Base-by-base conservation (phyloP, 1,140 invertebrate species). In the Cyclargus thomasi region DNA sequence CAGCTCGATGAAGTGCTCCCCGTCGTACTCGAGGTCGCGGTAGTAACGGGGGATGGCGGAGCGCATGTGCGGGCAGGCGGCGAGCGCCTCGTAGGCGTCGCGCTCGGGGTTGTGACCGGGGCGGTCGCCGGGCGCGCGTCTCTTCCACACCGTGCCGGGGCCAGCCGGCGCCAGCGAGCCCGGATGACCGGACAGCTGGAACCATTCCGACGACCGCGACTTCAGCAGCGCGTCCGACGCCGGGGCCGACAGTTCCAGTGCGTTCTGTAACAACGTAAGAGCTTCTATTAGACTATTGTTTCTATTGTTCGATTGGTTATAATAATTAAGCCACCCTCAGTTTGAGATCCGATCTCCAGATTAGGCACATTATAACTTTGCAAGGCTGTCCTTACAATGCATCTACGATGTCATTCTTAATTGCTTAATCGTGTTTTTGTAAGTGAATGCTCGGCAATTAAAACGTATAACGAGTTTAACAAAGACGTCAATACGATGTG, bases 121-220 rank as follows among this genome's bases (percentile, higher is more conserved):
- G 53, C 93, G 92, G 21, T 88, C 86, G 93, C 94, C 90, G 22
- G 93, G 92, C 1, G 92, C 91, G 21, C 95, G 94, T 70, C 97
- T 95, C 89, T 99, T 99, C 95, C 97, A 98, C 22, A 99, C 96
- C 6, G 97, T 98, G 39, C 97, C 97, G 1, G 97, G 96, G 0
- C 97, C 96, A 2, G 97, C 97, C 7, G 97, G 97, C 11, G 97
- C 97, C 89, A 99, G 95, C 69, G 96, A 96, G 59, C 97, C 97
- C 67, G 94, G 95, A 88, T 99, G 98, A 0, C 98, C 98, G 16
- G 97, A 97, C 62, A 99, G 88, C 87, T 99, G 98, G 85, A 99
- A 95, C 97, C 97, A 99, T 70, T 92, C 90, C 47, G 75, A 88
- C 47, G 85, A 92, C 36, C 92, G 92, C 68, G 96, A 96, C 75